phyloP scores from a whole-genome alignment of 2,113 vertebrate genomes.

The Pangasianodon hypophthalmus region DNA sequence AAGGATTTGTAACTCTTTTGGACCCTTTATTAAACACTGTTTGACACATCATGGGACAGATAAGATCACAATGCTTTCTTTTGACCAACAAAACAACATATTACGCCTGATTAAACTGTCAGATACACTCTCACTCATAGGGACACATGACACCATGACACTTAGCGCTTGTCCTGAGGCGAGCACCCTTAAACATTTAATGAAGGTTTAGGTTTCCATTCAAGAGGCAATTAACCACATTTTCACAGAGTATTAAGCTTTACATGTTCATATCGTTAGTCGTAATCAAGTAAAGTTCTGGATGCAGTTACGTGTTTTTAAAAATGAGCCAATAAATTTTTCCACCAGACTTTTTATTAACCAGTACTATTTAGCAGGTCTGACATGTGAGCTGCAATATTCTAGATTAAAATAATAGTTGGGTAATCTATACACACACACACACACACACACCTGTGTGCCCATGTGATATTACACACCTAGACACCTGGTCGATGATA shows the following conservation, averaged over 20 bases:
- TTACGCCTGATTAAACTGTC: conserved; percentile 47
- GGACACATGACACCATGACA: conserved; percentile 63
- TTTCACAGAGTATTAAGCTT: conserved; percentile 50
- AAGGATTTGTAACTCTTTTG: not conserved
- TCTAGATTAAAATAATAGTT: not conserved
- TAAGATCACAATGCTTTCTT: conserved; percentile 23
- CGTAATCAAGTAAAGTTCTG: not conserved
- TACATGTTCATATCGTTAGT: conserved; percentile 33
- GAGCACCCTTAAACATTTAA: conserved; percentile 73
- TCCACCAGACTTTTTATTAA: not conserved
- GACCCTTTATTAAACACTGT: not conserved
- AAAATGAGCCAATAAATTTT: not conserved
- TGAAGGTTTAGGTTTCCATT: conserved; percentile 72
- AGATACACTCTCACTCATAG: conserved; percentile 67
- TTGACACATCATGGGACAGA: not conserved
- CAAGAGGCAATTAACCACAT: conserved; percentile 54
- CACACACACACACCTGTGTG: not conserved
- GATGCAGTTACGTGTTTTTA: not conserved
- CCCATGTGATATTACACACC: conserved; percentile 20
- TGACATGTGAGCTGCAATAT: not conserved
- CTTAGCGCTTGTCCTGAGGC: conserved; percentile 54
- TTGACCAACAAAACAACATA: conserved; percentile 36
- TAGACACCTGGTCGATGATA: conserved; percentile 42
- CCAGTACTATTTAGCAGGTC: not conserved
- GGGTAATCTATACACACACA: conserved; percentile 3